Evolutionary conservation across 2,888 invertebrate genomes (phyloP).

Genomic region (Hedychridium roseum): DNA sequence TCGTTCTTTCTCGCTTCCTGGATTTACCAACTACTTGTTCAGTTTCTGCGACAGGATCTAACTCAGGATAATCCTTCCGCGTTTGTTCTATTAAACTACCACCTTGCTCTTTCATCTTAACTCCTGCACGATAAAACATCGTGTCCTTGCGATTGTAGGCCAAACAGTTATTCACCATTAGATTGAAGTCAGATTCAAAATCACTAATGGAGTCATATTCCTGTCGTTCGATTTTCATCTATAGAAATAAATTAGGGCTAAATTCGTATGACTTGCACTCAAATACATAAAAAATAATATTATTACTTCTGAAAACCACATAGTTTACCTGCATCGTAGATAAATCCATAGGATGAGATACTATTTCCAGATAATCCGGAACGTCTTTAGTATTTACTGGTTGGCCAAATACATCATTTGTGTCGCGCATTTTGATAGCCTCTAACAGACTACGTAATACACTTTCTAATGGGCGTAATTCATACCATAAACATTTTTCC

Average conservation of each 20-base stretch:
- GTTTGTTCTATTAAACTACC: conserved; percentile 80
- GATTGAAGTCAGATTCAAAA: conserved; percentile 87
- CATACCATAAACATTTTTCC: conserved; percentile 82
- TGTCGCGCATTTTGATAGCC: conserved; percentile 80
- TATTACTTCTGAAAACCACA: conserved; percentile 1
- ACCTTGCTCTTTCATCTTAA: conserved; percentile 91
- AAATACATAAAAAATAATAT: background rate
- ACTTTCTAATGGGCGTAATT: conserved; percentile 83
- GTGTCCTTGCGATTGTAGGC: conserved; percentile 96
- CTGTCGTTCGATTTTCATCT: conserved; percentile 73
- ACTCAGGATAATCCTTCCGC: conserved; percentile 71
- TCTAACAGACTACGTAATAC: conserved; percentile 81
- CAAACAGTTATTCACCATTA: conserved; percentile 96
- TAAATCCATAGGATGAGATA: conserved; percentile 88
- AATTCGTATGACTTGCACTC: background rate
- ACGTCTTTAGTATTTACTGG: conserved; percentile 91
- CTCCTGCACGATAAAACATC: conserved; percentile 89
- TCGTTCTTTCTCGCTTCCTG: conserved; percentile 54
- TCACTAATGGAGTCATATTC: conserved; percentile 77
- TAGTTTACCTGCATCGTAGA: conserved; percentile 78
- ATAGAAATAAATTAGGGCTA: background rate
- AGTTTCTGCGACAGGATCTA: conserved; percentile 38
- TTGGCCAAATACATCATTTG: conserved; percentile 88
- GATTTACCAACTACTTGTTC: conserved; percentile 42
- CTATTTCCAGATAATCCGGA: conserved; percentile 88